Base-by-base conservation (phyloP, 2,113 vertebrate species). In the Strix uralensis region DNA sequence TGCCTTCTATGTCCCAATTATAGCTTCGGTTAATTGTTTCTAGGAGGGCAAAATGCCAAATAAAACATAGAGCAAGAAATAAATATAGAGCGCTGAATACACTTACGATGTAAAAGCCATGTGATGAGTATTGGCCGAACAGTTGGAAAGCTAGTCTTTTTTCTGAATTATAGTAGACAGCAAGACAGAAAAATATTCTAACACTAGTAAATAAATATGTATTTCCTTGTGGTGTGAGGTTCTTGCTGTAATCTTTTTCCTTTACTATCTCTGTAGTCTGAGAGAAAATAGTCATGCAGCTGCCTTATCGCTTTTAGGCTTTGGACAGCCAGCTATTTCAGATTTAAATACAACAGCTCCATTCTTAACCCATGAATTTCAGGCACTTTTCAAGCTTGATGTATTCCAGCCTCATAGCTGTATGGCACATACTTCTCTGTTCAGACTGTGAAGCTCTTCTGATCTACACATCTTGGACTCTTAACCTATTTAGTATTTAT, bases 21-120 rank as follows among this genome's bases (percentile, higher is more conserved):
- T 90, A 97, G 92, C 90, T 90, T 73, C 2, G 0, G 87, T 90
- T 97, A 94, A 95, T 95, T 97, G 91, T 97, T 95, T 95, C 92
- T 95, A 66, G 88, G 58, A 73, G 70, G 94, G 92, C 81, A 95
- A 91, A 91, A 85, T 79, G 95, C 95, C 95, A 96, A 88, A 36
- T 54, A 80, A 94, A 95, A 92, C 74, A 95, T 77, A 95, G 96
- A 96, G 91, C 73, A 77, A 93, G 81, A 92, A 92, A 94, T 94
- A 97, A 97, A 96, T 94, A 97, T 13, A 27, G 84, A 75, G 8
- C 0, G 0, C 54, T 87, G 91, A 88, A 80, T 87, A 87, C 62
- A 71, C 59, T 95, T 67, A 63, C 5, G 3, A 29, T 88, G 47
- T 69, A 79, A 91, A 94, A 97, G 69, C 83, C 2, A 5, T n/a